Conservation (phyloP, 2,113 vertebrate species). For the Phaethon lepturus region DNA sequence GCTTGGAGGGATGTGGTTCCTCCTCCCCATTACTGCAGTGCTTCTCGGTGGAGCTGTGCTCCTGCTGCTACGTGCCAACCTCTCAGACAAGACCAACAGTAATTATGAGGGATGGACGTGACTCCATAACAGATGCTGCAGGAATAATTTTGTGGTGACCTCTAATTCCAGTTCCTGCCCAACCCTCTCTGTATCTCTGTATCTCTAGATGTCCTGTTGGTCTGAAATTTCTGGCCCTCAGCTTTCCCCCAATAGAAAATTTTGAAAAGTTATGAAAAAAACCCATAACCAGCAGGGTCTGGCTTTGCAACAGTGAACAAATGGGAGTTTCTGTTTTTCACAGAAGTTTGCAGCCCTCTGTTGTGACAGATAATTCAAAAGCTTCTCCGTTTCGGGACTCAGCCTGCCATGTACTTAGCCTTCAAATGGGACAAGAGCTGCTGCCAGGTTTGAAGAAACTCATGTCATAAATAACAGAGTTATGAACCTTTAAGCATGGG, state of each 20-base stretch:
- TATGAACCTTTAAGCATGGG: neutral
- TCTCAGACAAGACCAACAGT: neutral
- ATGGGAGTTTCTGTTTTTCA: neutral
- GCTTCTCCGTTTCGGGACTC: neutral
- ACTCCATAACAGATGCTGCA: neutral
- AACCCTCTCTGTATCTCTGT: neutral
- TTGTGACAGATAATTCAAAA: neutral
- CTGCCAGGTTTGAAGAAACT: neutral
- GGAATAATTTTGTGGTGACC: neutral
- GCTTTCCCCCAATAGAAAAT: neutral
- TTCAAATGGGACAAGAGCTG: neutral
- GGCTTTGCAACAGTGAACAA: neutral
- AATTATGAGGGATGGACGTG: accelerated
- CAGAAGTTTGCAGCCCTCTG: neutral
- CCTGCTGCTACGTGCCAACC: accelerated
- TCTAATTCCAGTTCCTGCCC: neutral
- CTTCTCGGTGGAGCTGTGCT: neutral
- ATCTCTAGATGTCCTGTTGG: neutral
- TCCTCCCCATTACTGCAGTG: neutral
- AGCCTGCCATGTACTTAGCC: neutral
- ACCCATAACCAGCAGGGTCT: neutral
- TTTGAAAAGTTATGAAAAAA: neutral
- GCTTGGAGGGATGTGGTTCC: accelerated
- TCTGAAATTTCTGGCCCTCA: neutral
- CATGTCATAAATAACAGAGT: neutral